Evolutionary conservation across 1,140 invertebrate genomes (phyloP).

Genomic region (Panulirus ornatus): DNA sequence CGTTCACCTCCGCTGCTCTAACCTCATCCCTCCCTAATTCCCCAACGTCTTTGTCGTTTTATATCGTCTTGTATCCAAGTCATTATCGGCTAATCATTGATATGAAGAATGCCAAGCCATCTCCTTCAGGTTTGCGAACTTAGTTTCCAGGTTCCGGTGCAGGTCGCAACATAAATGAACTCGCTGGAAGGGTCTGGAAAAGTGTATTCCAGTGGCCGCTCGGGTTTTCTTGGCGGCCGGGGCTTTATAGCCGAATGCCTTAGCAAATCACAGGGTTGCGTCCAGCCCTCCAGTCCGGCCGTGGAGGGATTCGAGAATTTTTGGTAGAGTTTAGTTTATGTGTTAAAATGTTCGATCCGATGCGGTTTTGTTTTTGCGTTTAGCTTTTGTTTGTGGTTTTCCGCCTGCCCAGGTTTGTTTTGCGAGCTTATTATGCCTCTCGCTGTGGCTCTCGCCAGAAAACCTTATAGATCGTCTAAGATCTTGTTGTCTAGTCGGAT

Average conservation of each 20-base stretch:
- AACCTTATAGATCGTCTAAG: no score
- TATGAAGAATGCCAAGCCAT: not conserved
- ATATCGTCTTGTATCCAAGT: not conserved
- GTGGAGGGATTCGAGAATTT: constrained; percentile 55
- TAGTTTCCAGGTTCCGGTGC: not conserved
- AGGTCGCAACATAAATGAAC: constrained; percentile 17
- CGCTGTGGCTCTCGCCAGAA: not conserved
- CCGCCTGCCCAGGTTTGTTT: not conserved
- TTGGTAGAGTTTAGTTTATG: constrained; percentile 67
- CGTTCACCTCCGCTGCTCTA: constrained; percentile 16
- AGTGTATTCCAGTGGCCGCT: constrained; percentile 9
- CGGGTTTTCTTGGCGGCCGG: constrained; percentile 51
- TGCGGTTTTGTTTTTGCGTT: constrained; percentile 34
- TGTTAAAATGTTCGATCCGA: constrained; percentile 68
- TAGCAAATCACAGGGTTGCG: constrained; percentile 70
- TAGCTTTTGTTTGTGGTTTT: constrained; percentile 12
- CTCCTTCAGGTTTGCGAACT: no score
- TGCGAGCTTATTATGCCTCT: not conserved
- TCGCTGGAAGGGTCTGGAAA: constrained; percentile 31
- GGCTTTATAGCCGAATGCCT: constrained; percentile 72
- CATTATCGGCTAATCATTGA: not conserved
- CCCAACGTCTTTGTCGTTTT: not conserved
- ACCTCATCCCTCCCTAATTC: not conserved
- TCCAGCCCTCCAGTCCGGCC: constrained; percentile 34
- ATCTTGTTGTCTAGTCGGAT: no score